Evolutionary conservation across 2,888 invertebrate species (phyloP), one percentile per base, ranked within the genome.

Genomic region (Sphecodes monilicornis): DNA sequence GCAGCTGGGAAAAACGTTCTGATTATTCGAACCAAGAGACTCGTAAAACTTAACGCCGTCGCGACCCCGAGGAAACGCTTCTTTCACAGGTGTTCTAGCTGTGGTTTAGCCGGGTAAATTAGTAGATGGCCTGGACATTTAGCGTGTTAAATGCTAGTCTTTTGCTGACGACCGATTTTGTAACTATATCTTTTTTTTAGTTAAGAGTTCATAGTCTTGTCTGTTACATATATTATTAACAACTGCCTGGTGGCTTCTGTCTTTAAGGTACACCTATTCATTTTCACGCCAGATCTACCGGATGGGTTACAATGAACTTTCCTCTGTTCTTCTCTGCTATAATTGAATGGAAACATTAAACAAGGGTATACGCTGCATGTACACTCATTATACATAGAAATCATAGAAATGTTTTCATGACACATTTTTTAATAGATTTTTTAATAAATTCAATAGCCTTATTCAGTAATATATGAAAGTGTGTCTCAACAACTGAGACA

Each of bases 11-110:
- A 29, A 18, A 83, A 82, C 68, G 74, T 36, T 60, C 32, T 43
- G 41, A 70, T 70, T 50, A 54, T 50, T 72, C 66, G 43, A 66
- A 54, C n/a, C 3, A 39, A 13, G 66, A 39, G 54, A 43, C 43
- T 81, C 76, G 74, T 70, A 22, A 50, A 86, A 77, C 41, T 75
- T 64, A 6, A 60, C 60, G 60, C 29, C 29, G 60, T 46, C 50
- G 41, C 29, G 32, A 43, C n/a, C 26, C 18, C 3, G 32, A 13
- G 32, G 32, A 22, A 32, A 8, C 43, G n/a, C 26, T 43, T 64
- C 22, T 36, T 29, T 32, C 39, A 16, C 26, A 43, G 43, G 50
- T 50, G 32, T 22, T n/a, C 64, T 22, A 32, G 16, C 41, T 43
- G 57, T 8, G 43, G 60, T 75, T 75, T 22, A 5, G 18, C n/a